phyloP scores from a whole-genome alignment of 2,113 vertebrate species.

The Aleadryas rufinucha region DNA sequence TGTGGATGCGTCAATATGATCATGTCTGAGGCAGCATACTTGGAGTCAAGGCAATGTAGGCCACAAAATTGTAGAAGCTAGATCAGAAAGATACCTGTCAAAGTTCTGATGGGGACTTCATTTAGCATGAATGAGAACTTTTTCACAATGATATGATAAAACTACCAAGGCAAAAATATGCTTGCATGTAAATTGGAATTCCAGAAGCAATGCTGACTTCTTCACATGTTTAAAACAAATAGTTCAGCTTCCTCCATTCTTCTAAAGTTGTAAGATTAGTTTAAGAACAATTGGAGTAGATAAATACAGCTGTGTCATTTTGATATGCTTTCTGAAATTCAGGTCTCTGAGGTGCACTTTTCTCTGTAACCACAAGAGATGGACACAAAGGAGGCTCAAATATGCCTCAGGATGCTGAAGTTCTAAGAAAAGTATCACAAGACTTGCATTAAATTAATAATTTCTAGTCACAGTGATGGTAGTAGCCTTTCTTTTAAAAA shows the following conservation, averaged over 20 bases:
- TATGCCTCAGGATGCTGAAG: neutral
- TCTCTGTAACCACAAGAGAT: neutral
- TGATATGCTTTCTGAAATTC: neutral
- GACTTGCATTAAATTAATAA: neutral
- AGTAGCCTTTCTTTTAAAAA: neutral
- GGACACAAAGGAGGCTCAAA: neutral
- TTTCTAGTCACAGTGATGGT: neutral
- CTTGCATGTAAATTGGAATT: neutral
- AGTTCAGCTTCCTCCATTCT: neutral
- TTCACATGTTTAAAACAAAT: neutral
- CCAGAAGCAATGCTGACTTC: neutral
- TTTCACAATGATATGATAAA: neutral
- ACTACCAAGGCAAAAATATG: neutral
- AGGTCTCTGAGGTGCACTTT: neutral
- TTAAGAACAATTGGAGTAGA: neutral
- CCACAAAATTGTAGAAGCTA: neutral
- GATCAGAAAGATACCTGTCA: neutral
- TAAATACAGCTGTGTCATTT: neutral
- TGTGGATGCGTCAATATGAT: neutral
- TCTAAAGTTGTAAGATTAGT: neutral
- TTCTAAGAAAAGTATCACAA: neutral
- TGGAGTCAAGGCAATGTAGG: neutral
- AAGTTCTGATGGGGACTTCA: neutral
- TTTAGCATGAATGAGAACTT: neutral
- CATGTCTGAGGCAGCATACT: neutral